Conservation (phyloP, 2,113 vertebrate genomes). For the Lasiurus borealis region DNA sequence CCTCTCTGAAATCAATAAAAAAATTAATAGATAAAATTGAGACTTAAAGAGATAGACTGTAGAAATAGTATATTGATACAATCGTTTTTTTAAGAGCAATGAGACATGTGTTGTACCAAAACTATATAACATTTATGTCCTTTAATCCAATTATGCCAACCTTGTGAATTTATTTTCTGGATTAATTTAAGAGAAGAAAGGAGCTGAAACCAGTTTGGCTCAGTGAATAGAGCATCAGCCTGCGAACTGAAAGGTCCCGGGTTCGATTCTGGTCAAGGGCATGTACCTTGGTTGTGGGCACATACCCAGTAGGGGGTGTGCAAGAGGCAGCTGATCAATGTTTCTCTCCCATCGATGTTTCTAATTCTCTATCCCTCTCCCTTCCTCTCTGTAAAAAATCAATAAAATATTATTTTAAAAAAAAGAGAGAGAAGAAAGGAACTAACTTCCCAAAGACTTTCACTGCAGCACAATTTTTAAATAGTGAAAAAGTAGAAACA, state of each 20-base stretch:
- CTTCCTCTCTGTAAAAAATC: no score
- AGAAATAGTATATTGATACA: neutral
- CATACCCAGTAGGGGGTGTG: no score
- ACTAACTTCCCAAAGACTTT: conserved; percentile 17
- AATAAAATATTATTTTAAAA: no score
- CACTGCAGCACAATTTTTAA: conserved; percentile 52
- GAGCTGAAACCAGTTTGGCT: no score
- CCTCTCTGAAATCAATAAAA: neutral
- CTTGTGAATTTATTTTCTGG: conserved; percentile 42
- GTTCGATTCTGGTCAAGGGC: no score
- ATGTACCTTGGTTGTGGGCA: no score
- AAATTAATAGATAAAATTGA: neutral
- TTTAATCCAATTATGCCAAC: neutral
- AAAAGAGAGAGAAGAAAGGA: conserved; percentile 9
- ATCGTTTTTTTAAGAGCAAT: conserved; percentile 36
- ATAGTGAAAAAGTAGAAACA: conserved; percentile 29
- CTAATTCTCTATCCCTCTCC: no score
- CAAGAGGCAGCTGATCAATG: no score
- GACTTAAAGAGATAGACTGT: neutral
- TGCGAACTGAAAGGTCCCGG: no score
- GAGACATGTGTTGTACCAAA: neutral
- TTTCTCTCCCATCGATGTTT: no score
- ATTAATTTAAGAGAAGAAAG: conserved; percentile 20
- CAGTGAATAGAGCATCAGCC: no score
- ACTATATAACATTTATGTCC: neutral